Evolutionary conservation across 1,140 invertebrate species (phyloP).

Genomic region (Drosophila bocqueti): DNA sequence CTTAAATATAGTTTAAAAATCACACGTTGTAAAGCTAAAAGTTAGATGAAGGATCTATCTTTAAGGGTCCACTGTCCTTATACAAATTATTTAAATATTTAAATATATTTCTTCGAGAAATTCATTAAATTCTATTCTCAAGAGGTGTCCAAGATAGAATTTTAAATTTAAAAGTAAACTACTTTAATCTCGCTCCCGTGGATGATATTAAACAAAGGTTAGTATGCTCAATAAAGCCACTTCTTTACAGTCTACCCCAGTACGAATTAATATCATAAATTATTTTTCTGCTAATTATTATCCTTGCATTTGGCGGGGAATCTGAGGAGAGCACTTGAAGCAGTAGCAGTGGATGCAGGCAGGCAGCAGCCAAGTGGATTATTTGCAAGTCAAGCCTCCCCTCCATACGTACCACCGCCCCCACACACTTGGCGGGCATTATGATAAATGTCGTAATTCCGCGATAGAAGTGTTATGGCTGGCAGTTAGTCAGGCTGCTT

Average conservation of each 20-base stretch:
- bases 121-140: neutral
- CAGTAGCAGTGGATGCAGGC: conserved; percentile 42
- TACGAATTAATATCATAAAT: conserved; percentile 19
- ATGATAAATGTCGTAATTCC: conserved; percentile 59
- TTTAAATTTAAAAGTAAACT: too few relatives aligned
- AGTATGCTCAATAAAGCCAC: conserved; percentile 11
- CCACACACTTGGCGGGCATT: conserved; percentile 24
- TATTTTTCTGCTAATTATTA: conserved; percentile 25
- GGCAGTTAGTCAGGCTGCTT: conserved; percentile 39
- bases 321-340: conserved; percentile 15
- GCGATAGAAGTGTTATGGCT: conserved; percentile 56
- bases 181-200: neutral
- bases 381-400: conserved; percentile 30
- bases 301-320: conserved; percentile 10
- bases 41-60: neutral
- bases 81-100: too few relatives aligned
- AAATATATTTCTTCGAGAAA: neutral
- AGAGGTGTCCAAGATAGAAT: neutral
- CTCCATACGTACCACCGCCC: neutral
- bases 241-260: neutral
- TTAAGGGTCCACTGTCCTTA: too few relatives aligned
- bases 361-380: conserved; percentile 40
- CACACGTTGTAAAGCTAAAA: neutral
- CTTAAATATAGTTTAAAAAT: too few relatives aligned
- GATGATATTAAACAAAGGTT: neutral